Evolutionary conservation across 2,797 vertebrate species (phyloP).

Genomic region (Syngnathus rostellatus): DNA sequence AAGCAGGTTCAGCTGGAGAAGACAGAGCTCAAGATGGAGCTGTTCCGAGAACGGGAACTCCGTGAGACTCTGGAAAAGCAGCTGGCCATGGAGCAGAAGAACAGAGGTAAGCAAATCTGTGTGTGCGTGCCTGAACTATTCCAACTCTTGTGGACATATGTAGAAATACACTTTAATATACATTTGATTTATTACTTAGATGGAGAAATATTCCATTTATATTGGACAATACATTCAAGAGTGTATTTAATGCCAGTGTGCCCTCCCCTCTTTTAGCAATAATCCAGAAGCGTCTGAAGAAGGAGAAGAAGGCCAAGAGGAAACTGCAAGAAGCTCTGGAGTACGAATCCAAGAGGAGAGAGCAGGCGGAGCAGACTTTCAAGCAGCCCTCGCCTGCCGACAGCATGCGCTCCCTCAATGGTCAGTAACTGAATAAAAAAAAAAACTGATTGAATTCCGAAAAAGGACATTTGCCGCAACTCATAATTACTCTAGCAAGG

Average conservation of each 20-base stretch:
- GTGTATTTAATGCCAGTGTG: neutral
- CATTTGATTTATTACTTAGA: neutral
- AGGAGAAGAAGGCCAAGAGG: conserved; percentile 99
- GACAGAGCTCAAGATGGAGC: conserved; percentile 98
- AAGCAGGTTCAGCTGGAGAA: conserved; percentile 99
- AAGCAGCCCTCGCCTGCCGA: conserved; percentile 95
- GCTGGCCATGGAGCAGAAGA: conserved; percentile 97
- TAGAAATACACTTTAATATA: conserved; percentile 36
- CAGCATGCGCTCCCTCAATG: conserved; percentile 91
- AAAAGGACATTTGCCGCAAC: too few species aligned
- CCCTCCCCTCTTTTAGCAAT: conserved; percentile 72
- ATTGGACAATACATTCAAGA: neutral
- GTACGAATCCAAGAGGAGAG: conserved; percentile 95
- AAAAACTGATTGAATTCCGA: too few species aligned
- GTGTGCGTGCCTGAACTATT: neutral
- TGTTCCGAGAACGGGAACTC: conserved; percentile 96
- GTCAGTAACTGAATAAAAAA: conserved; percentile 62
- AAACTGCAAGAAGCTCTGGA: conserved; percentile 99
- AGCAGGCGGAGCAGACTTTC: conserved; percentile 90
- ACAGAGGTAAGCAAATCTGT: conserved; percentile 77
- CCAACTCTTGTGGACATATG: neutral
- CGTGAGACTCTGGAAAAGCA: conserved; percentile 98
- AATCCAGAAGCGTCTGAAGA: conserved; percentile 98
- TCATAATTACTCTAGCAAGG: too few species aligned
- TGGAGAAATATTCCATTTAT: neutral